Base-by-base conservation (phyloP, 2,888 invertebrate genomes). In the Ptychoptera albimana region DNA sequence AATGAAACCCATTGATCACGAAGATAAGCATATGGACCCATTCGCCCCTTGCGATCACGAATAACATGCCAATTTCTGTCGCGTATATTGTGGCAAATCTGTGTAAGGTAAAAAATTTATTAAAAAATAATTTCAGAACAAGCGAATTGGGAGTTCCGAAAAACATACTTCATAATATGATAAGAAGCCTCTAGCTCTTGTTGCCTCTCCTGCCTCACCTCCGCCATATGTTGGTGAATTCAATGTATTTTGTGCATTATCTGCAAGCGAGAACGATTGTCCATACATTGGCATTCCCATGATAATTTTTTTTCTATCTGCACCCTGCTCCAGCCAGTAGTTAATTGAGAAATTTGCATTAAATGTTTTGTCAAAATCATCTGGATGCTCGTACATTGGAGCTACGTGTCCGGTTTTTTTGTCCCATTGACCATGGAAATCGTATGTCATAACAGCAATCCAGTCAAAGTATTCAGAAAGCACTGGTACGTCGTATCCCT, bases 1-100 rank as follows among this genome's bases (percentile, higher is more conserved):
- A 88, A 93, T 8, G 88, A 86, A 7, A 91, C 91, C 92, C 92
- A 93, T 56, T 93, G 92, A 59, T 89, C 86, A 16, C 79, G 71
- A 47, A 72, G 66, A 51, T 79, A 82, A 0, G 91, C 87, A 57
- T 88, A 91, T 0, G 92, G 92, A 0, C 91, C 92, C 66, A 91
- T 87, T 15, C 85, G 71, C 39, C 85, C 82, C 43, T 81, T 74
- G 0, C 77, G 72, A 57, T 91, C 88, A 45, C 83, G 73, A 1
- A 81, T 75, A 8, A 86, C 79, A 34, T 74, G 73, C 86, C 89
- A 88, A 2, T 81, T 82, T 46, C 75, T 76, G 2, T 74, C 70
- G 50, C 77, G 72, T 14, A 88, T 75, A 51, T 83, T 78, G 42
- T 82, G 75, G 55, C 91, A 91, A 50, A 92, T 88, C 42, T 42